These are phyloP conservation scores for Volucella zonaria DNA, from an alignment of 2,888 invertebrate genomes.

Conservation along the genomic window DNA sequence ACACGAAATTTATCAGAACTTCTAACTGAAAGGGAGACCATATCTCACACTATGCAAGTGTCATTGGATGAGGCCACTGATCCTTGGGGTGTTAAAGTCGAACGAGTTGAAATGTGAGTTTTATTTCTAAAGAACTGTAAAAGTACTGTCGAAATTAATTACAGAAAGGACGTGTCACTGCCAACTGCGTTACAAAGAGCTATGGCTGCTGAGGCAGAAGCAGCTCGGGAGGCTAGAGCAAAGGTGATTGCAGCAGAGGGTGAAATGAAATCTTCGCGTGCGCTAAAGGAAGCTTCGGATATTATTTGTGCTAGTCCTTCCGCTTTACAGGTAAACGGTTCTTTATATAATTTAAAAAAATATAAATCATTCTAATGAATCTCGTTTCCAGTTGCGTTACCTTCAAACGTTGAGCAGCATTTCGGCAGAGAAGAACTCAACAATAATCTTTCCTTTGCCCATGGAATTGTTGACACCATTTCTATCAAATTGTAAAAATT, in stretches of 20 bases:
- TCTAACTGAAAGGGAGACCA: slow-evolving; percentile 94
- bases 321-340: slow-evolving; percentile 83
- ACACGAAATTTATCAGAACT: slow-evolving; percentile 96
- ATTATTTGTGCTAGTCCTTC: slow-evolving; percentile 90
- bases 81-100: slow-evolving; percentile 96
- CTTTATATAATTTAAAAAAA: background rate
- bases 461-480: slow-evolving; percentile 87
- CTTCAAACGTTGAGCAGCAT: slow-evolving; percentile 95
- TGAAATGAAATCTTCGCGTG: slow-evolving; percentile 91
- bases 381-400: slow-evolving; percentile 88
- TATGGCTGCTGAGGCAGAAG: slow-evolving; percentile 93
- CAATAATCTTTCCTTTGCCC: slow-evolving; percentile 96
- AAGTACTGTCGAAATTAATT: slow-evolving; percentile 27
- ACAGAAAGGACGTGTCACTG: slow-evolving; percentile 90
- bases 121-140: background rate
- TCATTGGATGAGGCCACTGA: slow-evolving; percentile 88
- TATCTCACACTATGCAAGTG: slow-evolving; percentile 94
- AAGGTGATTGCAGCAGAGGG: slow-evolving; percentile 93
- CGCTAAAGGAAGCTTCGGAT: slow-evolving; percentile 92
- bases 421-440: slow-evolving; percentile 96
- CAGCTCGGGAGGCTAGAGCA: slow-evolving; percentile 89
- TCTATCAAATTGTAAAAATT: slow-evolving; percentile 73
- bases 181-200: slow-evolving; percentile 90
- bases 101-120: slow-evolving; percentile 95
- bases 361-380: background rate